These are phyloP conservation scores for Andricus curvator DNA, from an alignment of 2,888 invertebrate genomes.

Conservation along the genomic window DNA sequence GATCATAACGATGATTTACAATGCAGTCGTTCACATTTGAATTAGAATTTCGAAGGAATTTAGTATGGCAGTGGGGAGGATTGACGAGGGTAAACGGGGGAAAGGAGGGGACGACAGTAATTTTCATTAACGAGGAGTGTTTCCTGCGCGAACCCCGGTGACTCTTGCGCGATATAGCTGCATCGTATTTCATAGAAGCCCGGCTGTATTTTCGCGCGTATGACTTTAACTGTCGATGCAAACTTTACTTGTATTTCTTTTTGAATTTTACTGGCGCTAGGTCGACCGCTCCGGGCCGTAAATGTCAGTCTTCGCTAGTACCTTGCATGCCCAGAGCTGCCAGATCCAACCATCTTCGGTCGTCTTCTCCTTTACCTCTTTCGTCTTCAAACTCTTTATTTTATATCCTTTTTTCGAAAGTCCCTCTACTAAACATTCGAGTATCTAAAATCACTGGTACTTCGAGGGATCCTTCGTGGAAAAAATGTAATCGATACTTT, in stretches of 20 bases:
- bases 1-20: neutral
- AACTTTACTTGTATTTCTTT: slow-evolving; percentile 70
- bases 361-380: slow-evolving; percentile 36
- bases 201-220: slow-evolving; percentile 74
- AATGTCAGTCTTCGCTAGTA: slow-evolving; percentile 41
- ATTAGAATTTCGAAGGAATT: slow-evolving; percentile 23
- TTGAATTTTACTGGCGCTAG: slow-evolving; percentile 68
- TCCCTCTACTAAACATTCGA: neutral
- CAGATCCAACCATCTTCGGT: slow-evolving; percentile 29
- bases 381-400: slow-evolving; percentile 42
- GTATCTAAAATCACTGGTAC: neutral
- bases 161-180: neutral
- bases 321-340: neutral
- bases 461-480: too few relatives aligned
- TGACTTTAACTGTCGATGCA: slow-evolving; percentile 76
- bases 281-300: slow-evolving; percentile 35
- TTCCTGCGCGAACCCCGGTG: neutral
- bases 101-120: slow-evolving; percentile 27
- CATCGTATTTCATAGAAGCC: slow-evolving; percentile 49
- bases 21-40: slow-evolving; percentile 9
- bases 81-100: neutral
- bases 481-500: too few relatives aligned
- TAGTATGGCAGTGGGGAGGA: neutral
- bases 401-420: slow-evolving; percentile 40
- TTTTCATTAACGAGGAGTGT: slow-evolving; percentile 37